Evolutionary conservation across 2,888 invertebrate genomes (phyloP).

Genomic region (Cephus spinipes): DNA sequence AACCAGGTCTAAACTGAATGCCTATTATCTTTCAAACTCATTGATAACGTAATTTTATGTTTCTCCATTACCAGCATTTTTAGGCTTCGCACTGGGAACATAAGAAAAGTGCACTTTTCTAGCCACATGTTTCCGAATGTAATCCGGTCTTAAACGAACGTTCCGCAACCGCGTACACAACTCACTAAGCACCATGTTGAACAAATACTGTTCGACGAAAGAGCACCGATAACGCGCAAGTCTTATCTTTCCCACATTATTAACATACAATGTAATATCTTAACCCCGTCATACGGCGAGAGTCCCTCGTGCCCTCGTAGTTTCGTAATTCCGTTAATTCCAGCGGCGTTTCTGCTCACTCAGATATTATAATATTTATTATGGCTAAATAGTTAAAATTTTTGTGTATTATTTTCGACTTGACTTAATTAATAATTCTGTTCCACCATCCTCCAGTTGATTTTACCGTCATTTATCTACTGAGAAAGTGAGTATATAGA

Average conservation of each 20-base stretch:
- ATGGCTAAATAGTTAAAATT: not conserved
- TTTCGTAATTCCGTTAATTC: not conserved
- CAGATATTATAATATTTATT: not conserved
- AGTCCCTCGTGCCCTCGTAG: not conserved
- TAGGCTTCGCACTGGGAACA: conserved; percentile 43
- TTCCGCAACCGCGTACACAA: conserved; percentile 36
- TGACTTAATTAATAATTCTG: not conserved
- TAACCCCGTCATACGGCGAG: conserved; percentile 14
- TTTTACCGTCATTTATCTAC: too few relatives aligned
- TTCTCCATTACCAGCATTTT: conserved; percentile 38
- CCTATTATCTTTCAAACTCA: not conserved
- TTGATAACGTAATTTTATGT: not conserved
- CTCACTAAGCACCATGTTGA: conserved; percentile 54
- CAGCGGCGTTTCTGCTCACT: not conserved
- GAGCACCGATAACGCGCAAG: conserved; percentile 33
- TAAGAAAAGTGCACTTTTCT: conserved; percentile 55
- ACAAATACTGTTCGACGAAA: conserved; percentile 38
- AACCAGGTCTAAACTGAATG: too few relatives aligned
- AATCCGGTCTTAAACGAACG: conserved; percentile 28
- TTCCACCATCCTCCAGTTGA: too few relatives aligned
- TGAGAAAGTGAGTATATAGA: too few relatives aligned
- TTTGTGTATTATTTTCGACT: not conserved
- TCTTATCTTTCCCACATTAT: conserved; percentile 44
- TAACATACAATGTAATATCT: conserved; percentile 52
- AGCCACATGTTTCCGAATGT: conserved; percentile 28